phyloP scores from a whole-genome alignment of 2,888 invertebrate species.

The Archips crataeganus region DNA sequence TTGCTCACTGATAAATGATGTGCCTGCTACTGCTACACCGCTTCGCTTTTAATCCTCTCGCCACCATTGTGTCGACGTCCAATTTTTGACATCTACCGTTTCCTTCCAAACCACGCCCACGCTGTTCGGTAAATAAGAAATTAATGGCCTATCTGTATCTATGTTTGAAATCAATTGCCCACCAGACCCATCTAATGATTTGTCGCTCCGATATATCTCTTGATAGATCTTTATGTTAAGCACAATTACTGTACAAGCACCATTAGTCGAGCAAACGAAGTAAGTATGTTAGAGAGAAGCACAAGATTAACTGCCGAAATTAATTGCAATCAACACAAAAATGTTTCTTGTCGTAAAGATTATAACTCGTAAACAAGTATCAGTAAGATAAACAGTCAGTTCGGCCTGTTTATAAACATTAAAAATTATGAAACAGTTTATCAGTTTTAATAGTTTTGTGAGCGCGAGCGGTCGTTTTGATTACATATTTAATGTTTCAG shows the following conservation, averaged over 20 bases:
- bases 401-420: constrained; percentile 57
- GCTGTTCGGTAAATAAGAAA: constrained; percentile 73
- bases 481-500: constrained; percentile 75
- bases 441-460: constrained; percentile 67
- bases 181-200: constrained; percentile 60
- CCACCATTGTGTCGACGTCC: constrained; percentile 78
- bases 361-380: constrained; percentile 55
- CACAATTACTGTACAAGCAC: constrained; percentile 28
- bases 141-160: constrained; percentile 76
- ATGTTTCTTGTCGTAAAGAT: constrained; percentile 33
- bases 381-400: constrained; percentile 55
- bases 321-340: constrained; percentile 34
- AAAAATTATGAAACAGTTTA: constrained; percentile 68
- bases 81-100: constrained; percentile 78
- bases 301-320: constrained; percentile 30
- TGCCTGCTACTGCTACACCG: constrained; percentile 78
- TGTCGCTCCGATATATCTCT: constrained; percentile 50
- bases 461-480: constrained; percentile 67
- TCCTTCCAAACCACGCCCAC: constrained; percentile 72
- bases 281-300: constrained; percentile 2
- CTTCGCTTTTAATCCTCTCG: constrained; percentile 82
- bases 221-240: constrained; percentile 33
- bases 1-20: constrained; percentile 81
- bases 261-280: constrained; percentile 21
- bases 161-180: constrained; percentile 69